Base-by-base conservation (phyloP, 2,113 vertebrate genomes). In the Lasiurus borealis region DNA sequence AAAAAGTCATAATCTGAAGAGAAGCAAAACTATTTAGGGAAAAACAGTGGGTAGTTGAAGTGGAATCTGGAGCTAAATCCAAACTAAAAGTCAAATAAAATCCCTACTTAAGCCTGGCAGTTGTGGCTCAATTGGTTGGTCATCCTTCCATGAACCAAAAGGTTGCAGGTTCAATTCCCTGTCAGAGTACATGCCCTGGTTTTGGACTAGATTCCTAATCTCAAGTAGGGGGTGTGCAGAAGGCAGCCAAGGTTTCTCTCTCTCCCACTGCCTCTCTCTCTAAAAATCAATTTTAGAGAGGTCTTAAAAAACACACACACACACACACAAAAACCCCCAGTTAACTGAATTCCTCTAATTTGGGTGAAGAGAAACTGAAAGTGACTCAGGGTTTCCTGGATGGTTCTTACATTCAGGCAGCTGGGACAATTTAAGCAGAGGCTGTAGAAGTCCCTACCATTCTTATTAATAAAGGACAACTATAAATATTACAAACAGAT, bases 61-160 rank as follows among this genome's bases (percentile, higher is more conserved):
- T 90, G 75, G 40, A 25, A 88, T 5, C 68, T 90, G 40, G 12
- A 90, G 13, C 15, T 72, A 66, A 68, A 0, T 81, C 40, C 27
- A 34, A 88, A 57, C 23, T 50, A 50, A 95, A 90, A 3, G 6
- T 86, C 81, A 92, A 90, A 73, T 57, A 31, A 90, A 96, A 75
- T 21, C 21, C 34, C 25, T 9, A 15, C 13, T 76, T 94, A 92
- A 71, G 34, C 6, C 64, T 66, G 64, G 13, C 64, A 15, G 14
- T 0, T 66, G 64, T n/a, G 64, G 64, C 29, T 66, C 64, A 66
- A 6, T 14, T 66, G 5, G 62, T 31, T 66, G 12, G 62, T 31
- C 29, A 15, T 66, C 29, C 12, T 66, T 13, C 29, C 62, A 31
- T 66, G 62, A 29, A 66, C 62, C 13, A 1, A 66, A 66, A 66